Conservation (phyloP, 2,113 vertebrate genomes). For the Electrona antarctica region DNA sequence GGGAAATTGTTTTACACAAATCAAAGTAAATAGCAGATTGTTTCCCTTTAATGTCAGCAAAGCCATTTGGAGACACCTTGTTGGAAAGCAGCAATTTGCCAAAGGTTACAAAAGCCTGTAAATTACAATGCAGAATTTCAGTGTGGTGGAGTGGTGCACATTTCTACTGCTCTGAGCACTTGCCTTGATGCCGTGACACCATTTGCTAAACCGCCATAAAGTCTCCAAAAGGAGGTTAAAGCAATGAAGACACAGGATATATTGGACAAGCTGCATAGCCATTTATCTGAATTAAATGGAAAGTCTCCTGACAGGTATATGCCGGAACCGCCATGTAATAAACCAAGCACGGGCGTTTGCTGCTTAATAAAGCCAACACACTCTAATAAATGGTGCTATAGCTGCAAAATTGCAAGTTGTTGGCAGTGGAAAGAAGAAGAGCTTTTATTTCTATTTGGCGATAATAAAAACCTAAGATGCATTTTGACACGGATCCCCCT, state of each 20-base stretch:
- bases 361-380: slow-evolving; percentile 43
- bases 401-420: slow-evolving; percentile 27
- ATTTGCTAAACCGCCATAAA: slow-evolving; percentile 65
- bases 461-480: slow-evolving; percentile 46
- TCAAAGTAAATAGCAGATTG: slow-evolving; percentile 63
- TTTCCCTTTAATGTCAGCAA: slow-evolving; percentile 55
- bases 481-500: slow-evolving; percentile 46
- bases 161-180: slow-evolving; percentile 54
- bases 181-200: slow-evolving; percentile 46
- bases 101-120: slow-evolving; percentile 63
- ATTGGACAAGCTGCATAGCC: slow-evolving; percentile 45
- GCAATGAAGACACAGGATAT: slow-evolving; percentile 59
- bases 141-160: slow-evolving; percentile 44
- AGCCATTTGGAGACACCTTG: slow-evolving; percentile 45
- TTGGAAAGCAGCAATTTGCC: slow-evolving; percentile 57
- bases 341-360: slow-evolving; percentile 56
- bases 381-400: slow-evolving; percentile 31
- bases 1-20: slow-evolving; percentile 66
- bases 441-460: slow-evolving; percentile 54
- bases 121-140: slow-evolving; percentile 63
- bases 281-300: slow-evolving; percentile 72
- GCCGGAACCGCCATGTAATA: slow-evolving; percentile 54
- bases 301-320: slow-evolving; percentile 65
- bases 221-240: slow-evolving; percentile 63
- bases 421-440: slow-evolving; percentile 29